These are phyloP conservation scores for Oxyura jamaicensis DNA, from an alignment of 2,113 vertebrate species.

Conservation along the genomic window DNA sequence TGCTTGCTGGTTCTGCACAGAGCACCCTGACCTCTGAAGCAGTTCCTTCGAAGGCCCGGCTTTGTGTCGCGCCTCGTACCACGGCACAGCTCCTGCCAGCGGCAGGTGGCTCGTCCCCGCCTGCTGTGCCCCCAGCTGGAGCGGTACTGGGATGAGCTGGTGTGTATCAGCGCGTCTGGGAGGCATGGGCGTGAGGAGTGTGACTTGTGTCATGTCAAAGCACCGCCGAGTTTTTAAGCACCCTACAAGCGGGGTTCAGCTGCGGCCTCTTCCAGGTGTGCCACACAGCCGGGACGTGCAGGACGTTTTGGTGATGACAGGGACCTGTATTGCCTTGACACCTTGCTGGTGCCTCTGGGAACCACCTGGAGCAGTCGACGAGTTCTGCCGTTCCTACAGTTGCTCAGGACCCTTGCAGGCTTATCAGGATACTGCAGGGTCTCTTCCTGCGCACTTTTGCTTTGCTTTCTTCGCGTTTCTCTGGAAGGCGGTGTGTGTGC, in stretches of 20 bases:
- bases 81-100: background rate
- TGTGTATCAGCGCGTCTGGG: background rate
- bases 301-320: background rate
- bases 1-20: background rate
- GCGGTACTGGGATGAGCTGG: background rate
- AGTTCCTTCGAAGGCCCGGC: background rate
- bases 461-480: constrained; percentile 24
- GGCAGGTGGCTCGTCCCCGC: background rate
- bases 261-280: background rate
- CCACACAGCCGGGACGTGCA: fast-evolving
- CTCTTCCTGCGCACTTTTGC: background rate
- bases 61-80: background rate
- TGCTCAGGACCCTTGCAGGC: fast-evolving
- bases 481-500: constrained; percentile 52
- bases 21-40: background rate
- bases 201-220: background rate
- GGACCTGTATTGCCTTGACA: background rate
- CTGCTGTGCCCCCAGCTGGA: background rate
- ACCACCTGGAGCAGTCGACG: background rate
- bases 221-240: background rate
- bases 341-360: fast-evolving
- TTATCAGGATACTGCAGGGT: background rate
- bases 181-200: background rate
- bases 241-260: background rate
- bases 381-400: background rate